A percentile compares a stretch with the other conserved stretches of the same genome.
phyloP scores from a whole-genome alignment of 2,797 vertebrate genomes.

The Simalia tracyae region DNA sequence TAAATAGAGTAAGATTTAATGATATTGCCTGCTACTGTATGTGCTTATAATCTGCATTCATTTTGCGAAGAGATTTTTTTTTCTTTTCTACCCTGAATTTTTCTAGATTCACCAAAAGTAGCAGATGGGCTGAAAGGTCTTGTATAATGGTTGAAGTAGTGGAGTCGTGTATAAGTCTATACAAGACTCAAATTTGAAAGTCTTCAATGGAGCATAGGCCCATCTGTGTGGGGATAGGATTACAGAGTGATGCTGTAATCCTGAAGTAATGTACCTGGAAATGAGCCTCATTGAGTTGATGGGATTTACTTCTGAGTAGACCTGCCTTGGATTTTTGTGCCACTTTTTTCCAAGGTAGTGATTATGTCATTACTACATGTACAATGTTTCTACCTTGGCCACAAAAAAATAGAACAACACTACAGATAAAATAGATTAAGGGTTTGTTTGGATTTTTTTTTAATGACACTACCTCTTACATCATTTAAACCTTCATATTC shows the following conservation, averaged over 20 bases:
- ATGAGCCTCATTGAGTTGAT: too few relatives aligned
- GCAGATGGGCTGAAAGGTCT: neutral
- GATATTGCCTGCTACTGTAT: slow-evolving; percentile 24
- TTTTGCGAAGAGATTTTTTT: neutral
- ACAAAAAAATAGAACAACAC: slow-evolving; percentile 16
- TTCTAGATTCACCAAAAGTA: neutral
- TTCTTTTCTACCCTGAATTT: slow-evolving; percentile 1
- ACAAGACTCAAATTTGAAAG: too few relatives aligned
- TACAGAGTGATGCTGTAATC: neutral
- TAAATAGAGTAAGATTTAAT: slow-evolving; percentile 1
- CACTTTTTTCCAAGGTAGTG: neutral
- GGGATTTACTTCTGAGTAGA: too few relatives aligned
- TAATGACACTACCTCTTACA: slow-evolving; percentile 1
- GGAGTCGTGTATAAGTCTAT: neutral
- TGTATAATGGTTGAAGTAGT: too few relatives aligned
- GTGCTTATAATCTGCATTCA: slow-evolving; percentile 17
- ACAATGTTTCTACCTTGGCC: slow-evolving; percentile 17
- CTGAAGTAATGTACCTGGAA: too few relatives aligned
- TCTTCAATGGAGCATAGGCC: neutral
- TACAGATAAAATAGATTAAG: neutral
- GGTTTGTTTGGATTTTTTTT: neutral
- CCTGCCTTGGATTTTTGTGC: too few relatives aligned
- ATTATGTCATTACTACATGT: slow-evolving; percentile 12
- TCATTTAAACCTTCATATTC: slow-evolving; percentile 21
- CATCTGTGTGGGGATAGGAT: neutral